Conservation (phyloP, 2,888 invertebrate species). For the Charanyca ferruginea region DNA sequence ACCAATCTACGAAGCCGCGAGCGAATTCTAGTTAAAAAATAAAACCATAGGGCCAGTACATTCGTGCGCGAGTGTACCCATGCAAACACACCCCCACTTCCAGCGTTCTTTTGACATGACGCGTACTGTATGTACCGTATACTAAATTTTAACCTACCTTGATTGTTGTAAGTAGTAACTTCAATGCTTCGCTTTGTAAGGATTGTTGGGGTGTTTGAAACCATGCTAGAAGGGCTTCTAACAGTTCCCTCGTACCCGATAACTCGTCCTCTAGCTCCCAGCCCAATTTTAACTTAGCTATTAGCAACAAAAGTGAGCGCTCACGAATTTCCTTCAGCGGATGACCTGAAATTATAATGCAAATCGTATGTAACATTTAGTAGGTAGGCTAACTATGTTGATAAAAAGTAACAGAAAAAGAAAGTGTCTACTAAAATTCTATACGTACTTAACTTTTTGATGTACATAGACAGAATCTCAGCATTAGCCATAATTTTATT, state of each 20-base stretch:
- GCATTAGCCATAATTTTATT: conserved; percentile 61
- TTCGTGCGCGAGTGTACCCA: too few species aligned
- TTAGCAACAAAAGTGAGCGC: conserved; percentile 88
- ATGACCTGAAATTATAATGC: conserved; percentile 83
- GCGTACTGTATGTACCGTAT: too few species aligned
- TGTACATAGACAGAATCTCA: conserved; percentile 71
- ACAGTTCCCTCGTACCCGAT: conserved; percentile 90
- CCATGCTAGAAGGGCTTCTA: conserved; percentile 92
- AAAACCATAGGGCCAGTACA: too few species aligned
- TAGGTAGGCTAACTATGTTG: too few species aligned
- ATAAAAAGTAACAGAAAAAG: background rate
- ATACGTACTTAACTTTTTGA: conserved; percentile 81
- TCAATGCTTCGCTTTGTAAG: conserved; percentile 90
- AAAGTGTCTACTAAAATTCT: background rate
- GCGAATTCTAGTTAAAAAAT: too few species aligned
- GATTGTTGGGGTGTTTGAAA: conserved; percentile 90
- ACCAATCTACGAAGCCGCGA: too few species aligned
- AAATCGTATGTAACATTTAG: background rate
- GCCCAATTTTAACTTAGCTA: conserved; percentile 92
- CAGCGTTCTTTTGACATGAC: too few species aligned
- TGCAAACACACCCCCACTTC: too few species aligned
- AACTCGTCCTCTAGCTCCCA: conserved; percentile 92
- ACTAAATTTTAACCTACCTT: too few species aligned
- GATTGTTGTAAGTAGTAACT: conserved; percentile 89
- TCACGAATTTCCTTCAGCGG: conserved; percentile 91